Percentiles rank a stretch among this genome's conserved stretches.
Evolutionary conservation across 2,113 vertebrate genomes (phyloP).

Genomic region (Balaenoptera acutorostrata): DNA sequence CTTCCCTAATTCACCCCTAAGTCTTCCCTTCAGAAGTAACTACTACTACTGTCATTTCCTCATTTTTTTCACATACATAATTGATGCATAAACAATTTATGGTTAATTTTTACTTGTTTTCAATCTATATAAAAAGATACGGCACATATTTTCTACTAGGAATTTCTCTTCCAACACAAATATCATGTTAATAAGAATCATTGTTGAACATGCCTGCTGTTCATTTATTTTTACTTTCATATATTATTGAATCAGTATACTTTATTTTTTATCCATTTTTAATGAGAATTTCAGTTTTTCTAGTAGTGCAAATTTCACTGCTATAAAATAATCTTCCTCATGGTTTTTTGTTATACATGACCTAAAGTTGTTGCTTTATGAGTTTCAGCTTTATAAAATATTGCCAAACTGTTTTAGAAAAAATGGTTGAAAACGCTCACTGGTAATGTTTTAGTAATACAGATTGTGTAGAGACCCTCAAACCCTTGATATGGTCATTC

Average conservation of each 20-base stretch:
- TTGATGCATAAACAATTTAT: neutral
- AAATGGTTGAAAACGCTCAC: neutral
- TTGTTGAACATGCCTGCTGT: neutral
- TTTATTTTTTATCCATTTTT: neutral
- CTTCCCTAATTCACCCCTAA: neutral
- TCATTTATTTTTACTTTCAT: neutral
- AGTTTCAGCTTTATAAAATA: neutral
- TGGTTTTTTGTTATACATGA: neutral
- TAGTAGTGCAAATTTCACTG: neutral
- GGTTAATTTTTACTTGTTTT: neutral
- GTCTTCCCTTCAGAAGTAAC: neutral
- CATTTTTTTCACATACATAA: neutral
- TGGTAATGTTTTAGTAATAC: neutral
- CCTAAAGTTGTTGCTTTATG: neutral
- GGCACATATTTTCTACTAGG: neutral
- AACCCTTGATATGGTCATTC: neutral
- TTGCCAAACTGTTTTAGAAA: neutral
- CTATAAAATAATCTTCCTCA: neutral
- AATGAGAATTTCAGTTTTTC: neutral
- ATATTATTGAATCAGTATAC: neutral
- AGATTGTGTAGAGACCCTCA: neutral
- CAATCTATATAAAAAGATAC: neutral
- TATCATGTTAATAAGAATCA: neutral
- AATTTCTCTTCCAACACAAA: neutral
- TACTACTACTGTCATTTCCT: neutral